Conservation (phyloP, 1,140 invertebrate genomes). For the Calephelis nemesis region DNA sequence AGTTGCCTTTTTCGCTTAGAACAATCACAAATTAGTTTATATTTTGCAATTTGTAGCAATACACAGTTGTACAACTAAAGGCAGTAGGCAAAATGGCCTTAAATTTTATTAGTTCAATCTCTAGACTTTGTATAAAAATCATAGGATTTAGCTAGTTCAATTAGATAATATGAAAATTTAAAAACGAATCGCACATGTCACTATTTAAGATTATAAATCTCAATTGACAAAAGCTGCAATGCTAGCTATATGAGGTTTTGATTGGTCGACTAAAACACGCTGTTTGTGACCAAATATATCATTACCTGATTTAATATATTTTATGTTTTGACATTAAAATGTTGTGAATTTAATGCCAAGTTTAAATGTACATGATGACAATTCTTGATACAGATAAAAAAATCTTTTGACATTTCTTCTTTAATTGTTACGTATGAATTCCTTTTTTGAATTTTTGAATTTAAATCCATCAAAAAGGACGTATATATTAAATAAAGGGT, state of each 20-base stretch:
- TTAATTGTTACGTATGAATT: no score
- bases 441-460: no score
- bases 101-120: constrained; percentile 15
- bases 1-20: neutral
- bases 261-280: neutral
- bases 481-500: no score
- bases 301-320: no score
- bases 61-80: constrained; percentile 13
- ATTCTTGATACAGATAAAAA: no score
- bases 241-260: neutral
- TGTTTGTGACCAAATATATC: no score
- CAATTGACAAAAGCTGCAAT: neutral
- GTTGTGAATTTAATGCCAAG: no score
- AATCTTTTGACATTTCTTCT: no score
- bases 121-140: constrained; percentile 5
- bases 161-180: constrained; percentile 12
- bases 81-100: neutral
- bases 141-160: constrained; percentile 9
- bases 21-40: constrained; percentile 1
- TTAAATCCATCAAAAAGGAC: no score
- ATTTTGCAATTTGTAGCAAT: neutral
- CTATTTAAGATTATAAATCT: neutral
- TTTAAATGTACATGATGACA: no score
- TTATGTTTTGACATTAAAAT: no score
- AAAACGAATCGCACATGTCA: constrained; percentile 17